Evolutionary conservation across 2,113 vertebrate genomes (phyloP).

Genomic region (Leptocoma aspasia): DNA sequence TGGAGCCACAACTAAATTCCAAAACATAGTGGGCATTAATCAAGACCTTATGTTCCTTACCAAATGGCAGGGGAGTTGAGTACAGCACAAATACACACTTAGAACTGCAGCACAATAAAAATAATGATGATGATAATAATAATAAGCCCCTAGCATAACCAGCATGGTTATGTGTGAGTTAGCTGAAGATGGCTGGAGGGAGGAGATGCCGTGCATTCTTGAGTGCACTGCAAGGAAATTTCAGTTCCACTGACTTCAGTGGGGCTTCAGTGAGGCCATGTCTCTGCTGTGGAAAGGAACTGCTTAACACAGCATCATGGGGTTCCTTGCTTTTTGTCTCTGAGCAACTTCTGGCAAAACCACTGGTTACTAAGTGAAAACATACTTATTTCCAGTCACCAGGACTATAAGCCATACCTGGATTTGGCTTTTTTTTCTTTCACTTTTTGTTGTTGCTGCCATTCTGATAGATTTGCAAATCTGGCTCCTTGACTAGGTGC

Average conservation of each 20-base stretch:
- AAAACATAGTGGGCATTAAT: not conserved
- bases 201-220: slow-evolving; percentile 7
- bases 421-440: not conserved
- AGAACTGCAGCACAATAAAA: slow-evolving; percentile 1
- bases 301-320: not conserved
- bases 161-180: not conserved
- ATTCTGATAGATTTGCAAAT: not conserved
- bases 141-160: not conserved
- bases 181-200: not conserved
- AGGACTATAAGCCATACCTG: not conserved
- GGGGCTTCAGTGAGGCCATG: not conserved
- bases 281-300: slow-evolving; percentile 22
- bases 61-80: not conserved
- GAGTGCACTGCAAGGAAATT: not conserved
- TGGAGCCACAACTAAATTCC: not conserved
- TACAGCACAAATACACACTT: not conserved
- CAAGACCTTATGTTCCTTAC: not conserved
- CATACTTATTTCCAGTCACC: not conserved
- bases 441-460: not conserved
- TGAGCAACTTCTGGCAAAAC: slow-evolving; percentile 12
- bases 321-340: slow-evolving; percentile 17
- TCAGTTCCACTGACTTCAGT: not conserved
- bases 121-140: not conserved
- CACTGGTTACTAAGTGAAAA: slow-evolving; percentile 33
- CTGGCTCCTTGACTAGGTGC: not conserved